phyloP scores from a whole-genome alignment of 2,113 vertebrate genomes.

The Phylloscopus trochilus region DNA sequence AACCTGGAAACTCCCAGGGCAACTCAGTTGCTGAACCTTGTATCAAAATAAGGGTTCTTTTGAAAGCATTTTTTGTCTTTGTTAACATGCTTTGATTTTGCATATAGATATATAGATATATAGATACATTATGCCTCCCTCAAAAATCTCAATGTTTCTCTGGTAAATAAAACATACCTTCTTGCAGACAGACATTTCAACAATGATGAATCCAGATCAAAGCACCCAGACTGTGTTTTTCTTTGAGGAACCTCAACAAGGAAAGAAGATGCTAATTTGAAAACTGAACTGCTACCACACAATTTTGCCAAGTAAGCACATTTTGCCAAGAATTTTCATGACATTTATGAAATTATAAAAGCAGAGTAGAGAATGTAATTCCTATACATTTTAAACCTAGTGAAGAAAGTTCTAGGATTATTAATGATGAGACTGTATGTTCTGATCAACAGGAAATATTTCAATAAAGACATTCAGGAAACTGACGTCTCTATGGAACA shows the following conservation, averaged over 20 bases:
- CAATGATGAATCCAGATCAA: constrained; percentile 93
- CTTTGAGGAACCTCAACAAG: constrained; percentile 93
- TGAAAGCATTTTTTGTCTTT: background rate
- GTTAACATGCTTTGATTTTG: background rate
- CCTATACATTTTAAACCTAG: background rate
- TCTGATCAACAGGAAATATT: background rate
- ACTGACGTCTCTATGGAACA: background rate
- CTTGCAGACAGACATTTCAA: constrained; percentile 87
- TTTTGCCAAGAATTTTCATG: background rate
- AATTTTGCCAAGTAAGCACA: background rate
- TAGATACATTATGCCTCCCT: background rate
- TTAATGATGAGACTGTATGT: background rate
- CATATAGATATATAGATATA: background rate
- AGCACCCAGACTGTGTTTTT: constrained; percentile 91
- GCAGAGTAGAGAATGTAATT: background rate
- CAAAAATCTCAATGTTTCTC: background rate
- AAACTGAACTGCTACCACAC: background rate
- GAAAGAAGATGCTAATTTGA: constrained; percentile 30
- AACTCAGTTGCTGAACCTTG: background rate
- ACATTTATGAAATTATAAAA: background rate
- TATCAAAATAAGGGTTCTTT: background rate
- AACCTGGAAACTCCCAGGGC: background rate
- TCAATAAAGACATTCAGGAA: background rate
- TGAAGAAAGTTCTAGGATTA: background rate
- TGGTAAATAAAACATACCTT: constrained; percentile 79